These are phyloP conservation scores for Sceloporus undulatus DNA, from an alignment of 2,113 vertebrate genomes.

Conservation along the genomic window DNA sequence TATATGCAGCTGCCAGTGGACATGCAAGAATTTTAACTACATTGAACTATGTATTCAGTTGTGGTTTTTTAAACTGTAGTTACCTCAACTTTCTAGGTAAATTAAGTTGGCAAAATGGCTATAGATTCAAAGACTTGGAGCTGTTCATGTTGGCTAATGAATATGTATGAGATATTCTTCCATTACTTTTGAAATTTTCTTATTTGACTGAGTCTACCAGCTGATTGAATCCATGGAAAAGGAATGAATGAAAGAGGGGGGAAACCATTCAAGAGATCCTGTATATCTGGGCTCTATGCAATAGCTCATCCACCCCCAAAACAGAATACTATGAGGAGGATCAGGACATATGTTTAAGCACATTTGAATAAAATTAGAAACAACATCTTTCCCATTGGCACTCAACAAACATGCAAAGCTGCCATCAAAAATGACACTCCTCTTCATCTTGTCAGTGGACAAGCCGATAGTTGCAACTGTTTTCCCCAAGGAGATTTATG, in stretches of 20 bases:
- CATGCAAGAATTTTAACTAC: too few relatives aligned
- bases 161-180: too few relatives aligned
- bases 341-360: not conserved
- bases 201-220: not conserved
- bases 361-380: slow-evolving; percentile 2
- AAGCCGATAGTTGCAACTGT: not conserved
- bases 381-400: not conserved
- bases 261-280: not conserved
- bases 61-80: too few relatives aligned
- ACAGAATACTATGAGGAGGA: not conserved
- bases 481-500: not conserved
- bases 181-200: too few relatives aligned
- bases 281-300: not conserved
- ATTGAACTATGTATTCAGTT: too few relatives aligned
- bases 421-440: not conserved
- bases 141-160: too few relatives aligned
- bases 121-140: too few relatives aligned
- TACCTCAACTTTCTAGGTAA: too few relatives aligned
- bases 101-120: too few relatives aligned
- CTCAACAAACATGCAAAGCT: not conserved
- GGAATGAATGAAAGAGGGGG: not conserved
- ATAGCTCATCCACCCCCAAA: not conserved
- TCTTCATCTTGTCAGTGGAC: too few relatives aligned
- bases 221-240: not conserved
- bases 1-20: too few relatives aligned